Percentiles rank a stretch among this genome's conserved stretches.
Conservation (phyloP, 30 jellyfish, hydroid and myxozoan species). For the Aurelia coerulea region DNA sequence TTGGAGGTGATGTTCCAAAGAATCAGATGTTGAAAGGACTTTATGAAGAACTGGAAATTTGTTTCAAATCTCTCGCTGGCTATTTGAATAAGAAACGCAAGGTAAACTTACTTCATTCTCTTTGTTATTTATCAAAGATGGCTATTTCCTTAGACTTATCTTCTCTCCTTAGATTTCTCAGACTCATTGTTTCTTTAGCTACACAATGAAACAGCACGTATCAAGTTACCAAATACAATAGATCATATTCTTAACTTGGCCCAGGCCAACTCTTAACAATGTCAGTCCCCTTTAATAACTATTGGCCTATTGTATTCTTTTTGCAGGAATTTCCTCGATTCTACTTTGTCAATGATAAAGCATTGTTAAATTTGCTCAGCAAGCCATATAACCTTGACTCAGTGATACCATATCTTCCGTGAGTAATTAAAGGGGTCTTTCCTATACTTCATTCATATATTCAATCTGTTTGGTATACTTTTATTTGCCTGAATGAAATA, state of each 20-base stretch:
- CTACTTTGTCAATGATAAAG: constrained; percentile 74
- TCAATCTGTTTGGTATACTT: no score
- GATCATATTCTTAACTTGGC: no score
- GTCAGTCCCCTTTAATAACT: no score
- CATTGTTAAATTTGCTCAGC: constrained; percentile 67
- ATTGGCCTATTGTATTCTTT: no score
- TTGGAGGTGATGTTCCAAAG: constrained; percentile 89
- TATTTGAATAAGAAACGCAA: constrained; percentile 77
- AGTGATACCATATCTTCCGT: constrained; percentile 74
- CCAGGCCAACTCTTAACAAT: no score
- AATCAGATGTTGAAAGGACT: constrained; percentile 73
- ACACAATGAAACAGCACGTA: no score
- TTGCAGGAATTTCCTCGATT: constrained; percentile 83
- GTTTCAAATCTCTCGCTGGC: constrained; percentile 82
- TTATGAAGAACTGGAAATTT: constrained; percentile 75
- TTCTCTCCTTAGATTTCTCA: no score
- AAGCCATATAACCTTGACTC: constrained; percentile 82
- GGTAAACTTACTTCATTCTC: constrained; percentile 17
- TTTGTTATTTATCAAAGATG: no score
- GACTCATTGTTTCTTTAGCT: no score
- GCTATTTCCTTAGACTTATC: no score
- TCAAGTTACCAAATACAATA: no score
- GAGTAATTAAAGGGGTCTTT: not conserved
- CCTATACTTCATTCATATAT: not conserved
- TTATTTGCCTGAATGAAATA: no score